Evolutionary conservation across 2,888 invertebrate species (phyloP), one percentile per base, ranked within the genome.

Genomic region (Eupithecia centaureata): DNA sequence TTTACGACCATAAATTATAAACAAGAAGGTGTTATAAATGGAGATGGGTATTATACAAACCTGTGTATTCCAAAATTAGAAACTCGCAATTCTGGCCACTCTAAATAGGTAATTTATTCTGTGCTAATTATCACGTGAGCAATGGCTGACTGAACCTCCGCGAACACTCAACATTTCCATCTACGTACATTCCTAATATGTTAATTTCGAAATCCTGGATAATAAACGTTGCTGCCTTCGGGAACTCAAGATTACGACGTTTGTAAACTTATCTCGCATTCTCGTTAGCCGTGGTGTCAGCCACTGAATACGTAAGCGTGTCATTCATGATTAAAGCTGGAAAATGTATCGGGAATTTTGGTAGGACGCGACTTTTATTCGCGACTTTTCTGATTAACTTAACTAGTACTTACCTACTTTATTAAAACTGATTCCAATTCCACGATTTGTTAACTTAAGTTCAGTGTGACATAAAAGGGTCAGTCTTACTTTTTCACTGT

Each of bases 221-320:
- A 91, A 91, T 90, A 89, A 91, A 90, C 88, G 85, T 82, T 27
- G 84, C 83, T 85, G 86, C 88, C 86, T 89, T 87, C 84, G 87
- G 84, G 87, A 88, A 88, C 90, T 87, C 86, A 86, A 88, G 86
- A 87, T 88, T 86, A 86, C 86, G 84, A 87, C 89, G 88, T 91
- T 91, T 86, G 90, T 89, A 90, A 90, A 91, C 89, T 91, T 90
- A 91, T 91, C 91, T 88, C 87, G 90, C 87, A 82, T 86, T 86
- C 91, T 92, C 89, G 91, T 92, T 92, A 92, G 89, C 86, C 82
- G 84, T 83, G 81, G 85, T 81, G 84, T 81, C 85, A 87, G 86
- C 86, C 86, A 78, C 84, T 90, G 92, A 92, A 92, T 92, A 91
- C 91, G 84, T 87, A 92, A 92, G 85, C 88, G 84, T 82, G 88